Evolutionary conservation across 2,113 vertebrate species (phyloP).

Genomic region (Perca schrenkii): DNA sequence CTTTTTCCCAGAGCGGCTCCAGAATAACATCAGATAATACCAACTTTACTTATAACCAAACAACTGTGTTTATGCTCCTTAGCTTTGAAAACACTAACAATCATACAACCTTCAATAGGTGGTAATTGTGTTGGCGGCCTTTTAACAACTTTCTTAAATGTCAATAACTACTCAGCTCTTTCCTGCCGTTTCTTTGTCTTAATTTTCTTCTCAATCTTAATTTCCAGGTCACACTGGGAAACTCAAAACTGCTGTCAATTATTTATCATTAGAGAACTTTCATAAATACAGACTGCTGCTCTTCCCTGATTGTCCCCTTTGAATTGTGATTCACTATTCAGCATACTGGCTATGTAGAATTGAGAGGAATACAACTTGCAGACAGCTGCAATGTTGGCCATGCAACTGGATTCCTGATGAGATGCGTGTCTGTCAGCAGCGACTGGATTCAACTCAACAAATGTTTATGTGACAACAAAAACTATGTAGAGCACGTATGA

Average conservation of each 20-base stretch:
- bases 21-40: conserved; percentile 43
- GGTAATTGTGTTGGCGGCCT: background rate
- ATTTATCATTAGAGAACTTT: background rate
- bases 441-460: background rate
- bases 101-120: conserved; percentile 10
- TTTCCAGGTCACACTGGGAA: background rate
- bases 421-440: background rate
- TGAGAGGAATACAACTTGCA: background rate
- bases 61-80: conserved; percentile 22
- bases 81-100: conserved; percentile 38
- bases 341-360: background rate
- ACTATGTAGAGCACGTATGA: background rate
- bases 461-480: background rate
- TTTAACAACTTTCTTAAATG: background rate
- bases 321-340: background rate
- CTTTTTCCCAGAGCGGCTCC: background rate
- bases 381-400: background rate
- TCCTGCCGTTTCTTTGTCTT: background rate
- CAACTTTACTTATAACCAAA: conserved; percentile 5
- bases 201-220: background rate
- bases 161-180: background rate
- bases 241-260: conserved; percentile 7
- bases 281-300: background rate
- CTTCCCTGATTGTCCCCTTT: background rate
- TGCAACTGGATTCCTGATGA: background rate